Base-by-base conservation (phyloP, 2,888 invertebrate species). In the Cantharis flavilabris region DNA sequence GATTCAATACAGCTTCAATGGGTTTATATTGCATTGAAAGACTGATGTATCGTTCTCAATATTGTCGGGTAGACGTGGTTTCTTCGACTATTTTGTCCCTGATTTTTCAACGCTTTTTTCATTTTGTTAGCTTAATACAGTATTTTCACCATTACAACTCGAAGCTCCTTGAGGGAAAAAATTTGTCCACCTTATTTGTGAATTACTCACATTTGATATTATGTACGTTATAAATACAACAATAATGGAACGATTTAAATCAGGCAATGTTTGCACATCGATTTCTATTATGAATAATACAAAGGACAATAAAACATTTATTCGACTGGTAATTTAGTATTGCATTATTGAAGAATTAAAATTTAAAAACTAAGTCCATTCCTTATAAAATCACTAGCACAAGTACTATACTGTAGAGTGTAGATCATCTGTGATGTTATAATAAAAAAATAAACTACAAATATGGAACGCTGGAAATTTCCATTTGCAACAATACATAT, bases 21-120 rank as follows among this genome's bases (percentile, higher is more conserved):
- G 73, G 79, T 77, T 78, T 76, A 80, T 79, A 80, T 80, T 80
- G 78, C 75, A 72, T 69, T 7, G 75, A 73, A 69, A 78, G 80
- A 77, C 80, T 81, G 80, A 81, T 82, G 80, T 81, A 82, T 81
- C 72, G 80, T 76, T 70, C 65, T 69, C 75, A 77, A 77, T 77
- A 77, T 72, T 76, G 79, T 75, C 62, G 72, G 49, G 70, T 72
- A 64, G 69, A 77, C 67, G 75, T 67, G 67, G 64, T 77, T 62
- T 72, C 62, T 73, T 69, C 28, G 73, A 69, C 63, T 62, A 64
- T 70, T 63, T 10, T 62, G 26, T 69, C 73, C 73, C 65, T 72
- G 64, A 65, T 33, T n/a, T 16, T 13, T 28, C 16, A 69, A 20
- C 23, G 70, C 63, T 14, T 69, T 73, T 72, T 18, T 49, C 33